These are phyloP conservation scores for Galerucella nymphaeae DNA, from an alignment of 2,888 invertebrate genomes.

Conservation along the genomic window DNA sequence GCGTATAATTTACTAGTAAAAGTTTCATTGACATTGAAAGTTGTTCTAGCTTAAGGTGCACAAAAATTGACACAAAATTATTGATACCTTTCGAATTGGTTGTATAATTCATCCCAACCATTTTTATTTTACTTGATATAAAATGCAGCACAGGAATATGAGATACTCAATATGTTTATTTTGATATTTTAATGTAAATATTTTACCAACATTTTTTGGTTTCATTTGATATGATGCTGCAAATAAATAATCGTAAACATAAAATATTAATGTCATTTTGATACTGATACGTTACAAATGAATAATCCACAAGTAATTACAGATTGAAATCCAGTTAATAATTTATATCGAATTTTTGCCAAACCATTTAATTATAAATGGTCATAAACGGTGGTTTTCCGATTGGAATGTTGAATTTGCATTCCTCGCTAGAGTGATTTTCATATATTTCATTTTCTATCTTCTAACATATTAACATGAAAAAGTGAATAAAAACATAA, in stretches of 20 bases:
- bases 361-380: background rate
- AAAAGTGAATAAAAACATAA: background rate
- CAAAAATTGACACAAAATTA: too few relatives aligned
- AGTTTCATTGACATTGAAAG: too few relatives aligned
- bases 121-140: too few relatives aligned
- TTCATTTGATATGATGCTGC: background rate
- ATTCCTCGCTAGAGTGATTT: background rate
- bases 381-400: constrained; percentile 1
- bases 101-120: too few relatives aligned
- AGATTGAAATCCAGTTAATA: background rate
- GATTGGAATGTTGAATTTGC: background rate
- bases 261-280: background rate
- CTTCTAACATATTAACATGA: background rate
- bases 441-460: background rate
- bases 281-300: background rate
- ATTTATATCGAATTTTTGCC: background rate
- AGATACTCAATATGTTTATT: too few relatives aligned
- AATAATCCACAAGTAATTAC: constrained; percentile 2
- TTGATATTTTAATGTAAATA: background rate
- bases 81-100: too few relatives aligned
- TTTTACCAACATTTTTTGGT: background rate
- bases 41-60: too few relatives aligned
- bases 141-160: too few relatives aligned
- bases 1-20: too few relatives aligned
- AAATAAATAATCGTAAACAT: background rate